Percentiles rank a stretch among this genome's conserved stretches.
phyloP scores from a whole-genome alignment of 2,888 invertebrate genomes.

The Dione juno region DNA sequence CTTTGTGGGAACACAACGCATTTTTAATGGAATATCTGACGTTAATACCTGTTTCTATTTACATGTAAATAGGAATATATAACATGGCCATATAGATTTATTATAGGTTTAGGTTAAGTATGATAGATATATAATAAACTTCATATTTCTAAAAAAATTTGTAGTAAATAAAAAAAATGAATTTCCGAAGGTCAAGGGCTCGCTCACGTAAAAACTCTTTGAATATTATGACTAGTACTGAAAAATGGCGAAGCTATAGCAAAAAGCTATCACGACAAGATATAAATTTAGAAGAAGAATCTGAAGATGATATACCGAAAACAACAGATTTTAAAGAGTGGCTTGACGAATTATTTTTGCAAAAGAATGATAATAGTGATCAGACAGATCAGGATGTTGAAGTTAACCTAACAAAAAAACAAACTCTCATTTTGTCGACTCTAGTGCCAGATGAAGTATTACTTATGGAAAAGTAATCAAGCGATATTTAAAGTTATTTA shows the following conservation, averaged over 20 bases:
- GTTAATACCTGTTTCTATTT: not conserved
- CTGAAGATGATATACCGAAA: slow-evolving; percentile 62
- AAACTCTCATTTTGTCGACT: slow-evolving; percentile 79
- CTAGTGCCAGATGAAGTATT: slow-evolving; percentile 83
- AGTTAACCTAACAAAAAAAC: slow-evolving; percentile 72
- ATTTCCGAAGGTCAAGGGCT: slow-evolving; percentile 64
- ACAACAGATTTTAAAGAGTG: slow-evolving; percentile 64
- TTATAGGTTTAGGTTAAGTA: slow-evolving; percentile 52
- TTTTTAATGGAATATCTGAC: not conserved
- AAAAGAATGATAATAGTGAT: slow-evolving; percentile 60
- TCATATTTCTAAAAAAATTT: slow-evolving; percentile 52
- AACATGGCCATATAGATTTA: slow-evolving; percentile 59
- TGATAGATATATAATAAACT: slow-evolving; percentile 22
- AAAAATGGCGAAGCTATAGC: slow-evolving; percentile 65
- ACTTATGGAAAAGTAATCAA: slow-evolving; percentile 66
- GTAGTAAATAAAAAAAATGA: slow-evolving; percentile 57
- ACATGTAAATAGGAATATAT: not conserved
- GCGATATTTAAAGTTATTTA: not conserved
- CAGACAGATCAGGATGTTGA: slow-evolving; percentile 73
- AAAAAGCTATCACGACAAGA: slow-evolving; percentile 57
- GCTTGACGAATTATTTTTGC: slow-evolving; percentile 69
- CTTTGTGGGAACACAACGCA: not conserved
- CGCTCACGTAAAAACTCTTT: slow-evolving; percentile 63
- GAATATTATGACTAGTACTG: slow-evolving; percentile 58
- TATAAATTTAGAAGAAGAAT: slow-evolving; percentile 55